These are phyloP conservation scores for Phortica magna DNA, from an alignment of 2,888 invertebrate species.

Conservation along the genomic window DNA sequence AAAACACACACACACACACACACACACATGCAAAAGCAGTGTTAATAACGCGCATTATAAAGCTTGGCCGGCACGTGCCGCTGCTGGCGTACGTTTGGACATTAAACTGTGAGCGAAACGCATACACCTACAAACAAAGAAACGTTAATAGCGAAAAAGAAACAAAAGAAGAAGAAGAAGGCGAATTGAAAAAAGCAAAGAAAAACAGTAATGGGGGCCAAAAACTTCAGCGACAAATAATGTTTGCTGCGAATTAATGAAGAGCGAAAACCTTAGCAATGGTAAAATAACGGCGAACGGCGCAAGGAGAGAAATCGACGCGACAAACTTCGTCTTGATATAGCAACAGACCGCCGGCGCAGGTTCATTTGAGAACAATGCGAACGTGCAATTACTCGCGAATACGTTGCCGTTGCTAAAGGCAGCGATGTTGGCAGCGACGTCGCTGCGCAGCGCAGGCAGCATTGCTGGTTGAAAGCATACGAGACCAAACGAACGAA, in stretches of 20 bases:
- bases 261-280: not conserved
- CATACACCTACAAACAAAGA: constrained; percentile 7
- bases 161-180: not conserved
- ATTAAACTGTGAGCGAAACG: not conserved
- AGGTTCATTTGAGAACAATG: not conserved
- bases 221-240: constrained; percentile 13
- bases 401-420: constrained; percentile 36
- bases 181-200: not conserved
- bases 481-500: too few species aligned
- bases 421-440: not conserved
- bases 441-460: not conserved
- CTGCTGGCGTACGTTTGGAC: constrained; percentile 42
- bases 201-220: constrained; percentile 15
- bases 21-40: constrained; percentile 44
- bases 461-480: not conserved
- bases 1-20: constrained; percentile 41
- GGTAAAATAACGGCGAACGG: not conserved
- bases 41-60: constrained; percentile 50
- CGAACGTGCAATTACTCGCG: constrained; percentile 69
- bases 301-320: not conserved
- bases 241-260: not conserved
- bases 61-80: constrained; percentile 69
- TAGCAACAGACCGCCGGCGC: constrained; percentile 23
- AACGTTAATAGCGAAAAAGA: constrained; percentile 38
- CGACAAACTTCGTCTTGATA: not conserved